phyloP scores from a whole-genome alignment of 2,888 invertebrate genomes.

The Mythimna ferrago region DNA sequence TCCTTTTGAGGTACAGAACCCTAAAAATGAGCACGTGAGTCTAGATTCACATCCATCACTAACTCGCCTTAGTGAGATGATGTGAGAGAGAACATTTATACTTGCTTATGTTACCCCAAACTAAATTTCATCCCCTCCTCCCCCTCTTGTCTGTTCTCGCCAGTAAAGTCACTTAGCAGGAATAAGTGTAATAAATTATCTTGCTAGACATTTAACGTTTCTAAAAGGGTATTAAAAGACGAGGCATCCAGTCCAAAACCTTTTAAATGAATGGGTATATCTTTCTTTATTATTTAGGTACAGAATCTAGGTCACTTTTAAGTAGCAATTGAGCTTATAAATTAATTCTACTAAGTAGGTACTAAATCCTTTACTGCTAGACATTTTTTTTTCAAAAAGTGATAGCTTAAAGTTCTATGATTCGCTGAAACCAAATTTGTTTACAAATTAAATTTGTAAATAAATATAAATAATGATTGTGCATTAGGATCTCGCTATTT shows the following conservation, averaged over 20 bases:
- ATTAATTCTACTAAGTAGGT: background rate
- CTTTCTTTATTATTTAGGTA: constrained; percentile 13
- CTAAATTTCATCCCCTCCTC: constrained; percentile 12
- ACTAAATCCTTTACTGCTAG: background rate
- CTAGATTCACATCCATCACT: no score
- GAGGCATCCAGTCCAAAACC: constrained; percentile 17
- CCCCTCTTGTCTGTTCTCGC: constrained; percentile 12
- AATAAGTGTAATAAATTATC: constrained; percentile 52
- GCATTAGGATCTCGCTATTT: no score
- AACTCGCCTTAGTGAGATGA: no score
- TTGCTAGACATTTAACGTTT: constrained; percentile 33
- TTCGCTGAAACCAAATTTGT: no score
- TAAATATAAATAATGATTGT: no score
- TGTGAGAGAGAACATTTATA: no score
- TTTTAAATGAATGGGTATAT: constrained; percentile 29
- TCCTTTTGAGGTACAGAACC: no score
- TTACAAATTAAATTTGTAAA: no score
- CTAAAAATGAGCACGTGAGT: no score
- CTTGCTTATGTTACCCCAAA: background rate
- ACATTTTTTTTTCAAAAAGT: no score
- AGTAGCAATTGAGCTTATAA: constrained; percentile 8
- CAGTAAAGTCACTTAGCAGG: constrained; percentile 40
- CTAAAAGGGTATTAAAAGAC: constrained; percentile 36
- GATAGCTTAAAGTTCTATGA: no score
- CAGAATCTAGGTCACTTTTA: constrained; percentile 17